phyloP scores from a whole-genome alignment of 2,113 vertebrate species.

The Ageneiosus marmoratus region DNA sequence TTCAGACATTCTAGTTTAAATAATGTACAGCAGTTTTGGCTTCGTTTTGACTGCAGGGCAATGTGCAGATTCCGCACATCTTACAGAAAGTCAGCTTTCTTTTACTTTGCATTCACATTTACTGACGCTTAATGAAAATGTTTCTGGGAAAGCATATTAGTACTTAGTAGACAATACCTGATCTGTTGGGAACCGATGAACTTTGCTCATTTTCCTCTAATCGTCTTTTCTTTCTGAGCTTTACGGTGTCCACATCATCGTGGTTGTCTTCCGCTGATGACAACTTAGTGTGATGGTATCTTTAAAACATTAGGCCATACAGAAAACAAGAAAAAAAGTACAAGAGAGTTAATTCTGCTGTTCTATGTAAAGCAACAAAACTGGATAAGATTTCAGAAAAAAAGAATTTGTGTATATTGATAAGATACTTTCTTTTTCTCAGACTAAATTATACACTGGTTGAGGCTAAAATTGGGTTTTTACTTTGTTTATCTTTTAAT shows the following conservation, averaged over 20 bases:
- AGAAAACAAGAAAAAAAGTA: neutral
- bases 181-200: slow-evolving; percentile 35
- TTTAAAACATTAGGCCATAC: slow-evolving; percentile 45
- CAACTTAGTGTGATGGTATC: slow-evolving; percentile 66
- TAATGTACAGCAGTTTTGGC: neutral
- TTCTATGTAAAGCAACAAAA: neutral
- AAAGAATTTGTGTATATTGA: neutral
- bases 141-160: neutral
- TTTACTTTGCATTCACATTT: neutral
- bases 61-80: neutral
- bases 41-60: neutral
- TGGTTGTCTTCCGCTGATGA: slow-evolving; percentile 42
- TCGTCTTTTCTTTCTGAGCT: slow-evolving; percentile 66
- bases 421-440: neutral
- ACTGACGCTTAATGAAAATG: neutral
- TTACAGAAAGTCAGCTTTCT: neutral
- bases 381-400: neutral
- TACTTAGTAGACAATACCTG: slow-evolving; percentile 57
- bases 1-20: neutral
- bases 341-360: neutral
- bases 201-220: slow-evolving; percentile 50
- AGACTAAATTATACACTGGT: neutral
- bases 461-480: no score
- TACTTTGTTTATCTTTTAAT: no score
- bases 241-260: slow-evolving; percentile 70